phyloP scores from a whole-genome alignment of 2,797 vertebrate species.

The Halcyon leucocephala region DNA sequence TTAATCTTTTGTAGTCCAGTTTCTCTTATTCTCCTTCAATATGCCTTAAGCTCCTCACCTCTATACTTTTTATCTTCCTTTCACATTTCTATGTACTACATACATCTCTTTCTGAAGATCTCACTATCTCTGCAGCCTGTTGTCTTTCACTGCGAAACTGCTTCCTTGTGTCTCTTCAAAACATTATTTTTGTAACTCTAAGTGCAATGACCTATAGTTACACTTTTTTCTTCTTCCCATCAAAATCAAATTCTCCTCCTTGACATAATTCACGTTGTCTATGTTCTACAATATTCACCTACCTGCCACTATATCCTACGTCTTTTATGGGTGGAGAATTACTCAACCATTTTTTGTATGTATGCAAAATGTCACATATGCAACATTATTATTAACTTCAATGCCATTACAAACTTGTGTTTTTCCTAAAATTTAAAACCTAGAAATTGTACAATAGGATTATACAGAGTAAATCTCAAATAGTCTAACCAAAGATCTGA shows the following conservation, averaged over 20 bases:
- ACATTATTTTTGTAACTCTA: background rate
- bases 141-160: background rate
- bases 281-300: background rate
- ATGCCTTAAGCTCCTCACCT: background rate
- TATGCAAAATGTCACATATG: background rate
- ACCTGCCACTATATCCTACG: background rate
- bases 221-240: background rate
- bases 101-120: background rate
- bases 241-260: background rate
- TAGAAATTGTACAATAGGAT: background rate
- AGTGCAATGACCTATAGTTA: background rate
- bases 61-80: background rate
- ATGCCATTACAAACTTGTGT: background rate
- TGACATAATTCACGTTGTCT: background rate
- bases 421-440: background rate
- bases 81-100: background rate
- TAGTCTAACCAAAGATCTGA: background rate
- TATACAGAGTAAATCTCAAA: background rate
- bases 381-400: background rate
- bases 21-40: background rate
- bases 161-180: background rate
- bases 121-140: background rate
- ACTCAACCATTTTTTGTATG: background rate
- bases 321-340: background rate
- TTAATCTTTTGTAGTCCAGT: background rate